Percentiles rank a stretch among this genome's conserved stretches.
Conservation (phyloP, 1,140 invertebrate genomes). For the Cryptotermes secundus region DNA sequence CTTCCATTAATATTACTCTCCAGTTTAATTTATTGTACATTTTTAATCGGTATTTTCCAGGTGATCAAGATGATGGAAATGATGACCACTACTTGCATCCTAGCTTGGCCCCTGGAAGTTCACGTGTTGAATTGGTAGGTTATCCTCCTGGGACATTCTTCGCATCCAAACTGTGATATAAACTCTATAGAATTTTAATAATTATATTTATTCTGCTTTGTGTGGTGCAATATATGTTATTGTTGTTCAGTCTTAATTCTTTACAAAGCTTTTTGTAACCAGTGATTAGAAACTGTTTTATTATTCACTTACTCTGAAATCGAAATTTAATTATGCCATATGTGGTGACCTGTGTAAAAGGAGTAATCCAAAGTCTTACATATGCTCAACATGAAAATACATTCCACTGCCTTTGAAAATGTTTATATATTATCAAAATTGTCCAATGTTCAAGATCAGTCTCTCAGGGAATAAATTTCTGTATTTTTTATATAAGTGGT, state of each 20-base stretch:
- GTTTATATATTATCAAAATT: background rate
- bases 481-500: background rate
- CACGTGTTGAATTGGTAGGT: conserved; percentile 60
- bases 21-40: conserved; percentile 46
- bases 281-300: too few species aligned
- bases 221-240: background rate
- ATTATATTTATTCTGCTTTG: background rate
- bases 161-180: background rate
- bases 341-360: too few species aligned
- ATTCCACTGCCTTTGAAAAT: background rate
- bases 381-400: too few species aligned
- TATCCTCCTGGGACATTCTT: conserved; percentile 26
- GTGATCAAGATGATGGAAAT: conserved; percentile 54
- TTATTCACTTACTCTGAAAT: too few species aligned
- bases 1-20: background rate
- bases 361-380: too few species aligned
- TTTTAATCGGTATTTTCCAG: conserved; percentile 45
- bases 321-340: too few species aligned
- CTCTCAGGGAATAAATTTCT: conserved; percentile 4
- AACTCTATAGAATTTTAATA: background rate
- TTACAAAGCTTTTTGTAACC: too few species aligned
- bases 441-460: background rate
- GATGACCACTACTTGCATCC: conserved; percentile 75
- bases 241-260: background rate
- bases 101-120: conserved; percentile 60